These are phyloP conservation scores for Acrocephalus arundinaceus DNA, from an alignment of 2,113 vertebrate species.

Conservation along the genomic window DNA sequence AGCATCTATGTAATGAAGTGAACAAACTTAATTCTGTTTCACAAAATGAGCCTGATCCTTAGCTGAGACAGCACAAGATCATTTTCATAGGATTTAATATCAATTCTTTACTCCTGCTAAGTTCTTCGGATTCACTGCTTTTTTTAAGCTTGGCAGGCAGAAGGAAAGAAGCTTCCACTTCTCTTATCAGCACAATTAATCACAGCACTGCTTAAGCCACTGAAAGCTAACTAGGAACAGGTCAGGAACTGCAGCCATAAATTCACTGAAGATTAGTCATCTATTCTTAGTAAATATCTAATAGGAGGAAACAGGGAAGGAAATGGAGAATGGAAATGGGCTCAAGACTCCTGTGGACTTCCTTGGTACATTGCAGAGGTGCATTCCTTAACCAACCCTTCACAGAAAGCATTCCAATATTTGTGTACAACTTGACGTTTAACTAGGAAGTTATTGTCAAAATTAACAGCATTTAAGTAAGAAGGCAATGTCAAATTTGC, in stretches of 20 bases:
- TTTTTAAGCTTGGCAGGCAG: not conserved
- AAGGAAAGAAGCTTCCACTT: conserved; percentile 6
- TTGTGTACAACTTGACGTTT: not conserved
- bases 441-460: not conserved
- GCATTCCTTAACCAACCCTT: not conserved
- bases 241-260: conserved; percentile 3
- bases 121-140: not conserved
- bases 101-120: not conserved
- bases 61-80: not conserved
- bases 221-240: not conserved
- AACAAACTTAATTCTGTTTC: not conserved
- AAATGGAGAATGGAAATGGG: conserved; percentile 15
- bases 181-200: conserved; percentile 36
- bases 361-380: not conserved
- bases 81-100: not conserved
- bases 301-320: not conserved
- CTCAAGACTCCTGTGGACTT: not conserved
- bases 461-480: not conserved
- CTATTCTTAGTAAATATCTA: not conserved
- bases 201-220: not conserved
- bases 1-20: not conserved
- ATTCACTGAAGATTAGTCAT: not conserved
- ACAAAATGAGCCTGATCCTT: not conserved
- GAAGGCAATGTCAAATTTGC: not conserved
- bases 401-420: not conserved